Percentiles rank a stretch among this genome's conserved stretches.
These are phyloP conservation scores for Spea multiplicata DNA, from an alignment of 2,113 vertebrate species.

Conservation along the genomic window DNA sequence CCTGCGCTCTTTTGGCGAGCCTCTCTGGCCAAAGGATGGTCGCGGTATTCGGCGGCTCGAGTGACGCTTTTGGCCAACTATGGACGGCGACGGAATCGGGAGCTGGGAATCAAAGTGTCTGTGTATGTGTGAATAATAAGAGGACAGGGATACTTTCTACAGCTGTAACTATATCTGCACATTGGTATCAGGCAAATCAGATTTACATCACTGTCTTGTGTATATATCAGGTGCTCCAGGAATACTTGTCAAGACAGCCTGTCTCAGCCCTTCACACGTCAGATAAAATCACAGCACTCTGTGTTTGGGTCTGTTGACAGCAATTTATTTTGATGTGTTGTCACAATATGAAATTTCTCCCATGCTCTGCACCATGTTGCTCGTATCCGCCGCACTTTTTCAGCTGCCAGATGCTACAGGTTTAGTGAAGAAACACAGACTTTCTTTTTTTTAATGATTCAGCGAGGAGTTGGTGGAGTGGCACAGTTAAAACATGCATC, in stretches of 20 bases:
- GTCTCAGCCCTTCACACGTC: slow-evolving; percentile 92
- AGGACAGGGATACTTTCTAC: slow-evolving; percentile 43
- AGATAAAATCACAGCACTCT: slow-evolving; percentile 96
- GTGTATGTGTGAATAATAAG: slow-evolving; percentile 33
- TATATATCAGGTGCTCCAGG: slow-evolving; percentile 89
- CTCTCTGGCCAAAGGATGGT: not conserved
- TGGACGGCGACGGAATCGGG: slow-evolving; percentile 10
- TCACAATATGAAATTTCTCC: slow-evolving; percentile 91
- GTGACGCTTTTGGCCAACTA: slow-evolving; percentile 5
- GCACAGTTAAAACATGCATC: slow-evolving; percentile 37
- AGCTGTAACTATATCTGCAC: slow-evolving; percentile 76
- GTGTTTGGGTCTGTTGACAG: slow-evolving; percentile 97
- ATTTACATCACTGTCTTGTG: slow-evolving; percentile 88
- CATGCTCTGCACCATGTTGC: slow-evolving; percentile 79
- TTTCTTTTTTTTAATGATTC: slow-evolving; percentile 55
- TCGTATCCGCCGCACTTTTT: slow-evolving; percentile 73
- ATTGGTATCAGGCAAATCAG: slow-evolving; percentile 85
- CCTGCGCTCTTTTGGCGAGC: not conserved
- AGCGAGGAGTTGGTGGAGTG: slow-evolving; percentile 47
- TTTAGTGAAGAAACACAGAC: slow-evolving; percentile 65
- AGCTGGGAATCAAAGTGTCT: slow-evolving; percentile 35
- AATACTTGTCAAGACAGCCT: slow-evolving; percentile 91
- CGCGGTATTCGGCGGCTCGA: not conserved
- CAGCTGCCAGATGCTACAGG: slow-evolving; percentile 74
- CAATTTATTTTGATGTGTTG: slow-evolving; percentile 99